Percentiles rank a stretch among this genome's conserved stretches.
Evolutionary conservation across 1,140 invertebrate species (phyloP).

Genomic region (Zaprionus davidi): DNA sequence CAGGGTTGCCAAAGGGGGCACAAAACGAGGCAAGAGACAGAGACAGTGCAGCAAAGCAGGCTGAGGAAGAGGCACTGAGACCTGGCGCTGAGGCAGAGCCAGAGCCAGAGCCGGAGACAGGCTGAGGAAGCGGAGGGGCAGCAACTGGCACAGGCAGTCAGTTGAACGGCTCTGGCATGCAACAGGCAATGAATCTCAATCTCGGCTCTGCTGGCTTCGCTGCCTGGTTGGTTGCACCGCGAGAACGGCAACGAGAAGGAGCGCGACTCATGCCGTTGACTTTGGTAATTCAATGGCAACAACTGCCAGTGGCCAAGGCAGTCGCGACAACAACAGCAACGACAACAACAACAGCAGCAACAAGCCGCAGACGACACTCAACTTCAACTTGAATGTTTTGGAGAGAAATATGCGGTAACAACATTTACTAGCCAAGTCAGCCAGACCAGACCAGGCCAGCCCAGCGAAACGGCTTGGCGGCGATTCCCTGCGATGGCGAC

Average conservation of each 20-base stretch:
- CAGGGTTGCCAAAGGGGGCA: neutral
- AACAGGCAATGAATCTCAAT: conserved; percentile 82
- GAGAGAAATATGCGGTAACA: conserved; percentile 74
- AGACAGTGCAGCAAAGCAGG: conserved; percentile 3
- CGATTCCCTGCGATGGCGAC: conserved; percentile 12
- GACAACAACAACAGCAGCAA: conserved; percentile 21
- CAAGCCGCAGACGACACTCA: conserved; percentile 63
- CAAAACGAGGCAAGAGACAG: conserved; percentile 1
- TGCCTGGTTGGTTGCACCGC: conserved; percentile 29
- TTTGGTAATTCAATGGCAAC: conserved; percentile 79
- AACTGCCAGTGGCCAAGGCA: conserved; percentile 38
- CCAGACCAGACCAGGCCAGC: conserved; percentile 15
- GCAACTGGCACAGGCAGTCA: conserved; percentile 50
- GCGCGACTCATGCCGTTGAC: conserved; percentile 63
- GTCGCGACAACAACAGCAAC: conserved; percentile 7
- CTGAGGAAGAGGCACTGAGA: neutral
- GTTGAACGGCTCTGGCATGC: conserved; percentile 74
- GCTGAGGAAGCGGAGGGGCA: neutral
- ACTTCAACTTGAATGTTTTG: conserved; percentile 68
- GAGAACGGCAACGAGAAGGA: conserved; percentile 32
- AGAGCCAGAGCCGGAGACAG: too few species aligned
- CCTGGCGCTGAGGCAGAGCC: neutral
- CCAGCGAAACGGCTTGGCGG: neutral
- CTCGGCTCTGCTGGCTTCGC: conserved; percentile 49
- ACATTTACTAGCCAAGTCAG: conserved; percentile 57